Base-by-base conservation (phyloP, 1,140 invertebrate species). In the Medauroidea extradentata region DNA sequence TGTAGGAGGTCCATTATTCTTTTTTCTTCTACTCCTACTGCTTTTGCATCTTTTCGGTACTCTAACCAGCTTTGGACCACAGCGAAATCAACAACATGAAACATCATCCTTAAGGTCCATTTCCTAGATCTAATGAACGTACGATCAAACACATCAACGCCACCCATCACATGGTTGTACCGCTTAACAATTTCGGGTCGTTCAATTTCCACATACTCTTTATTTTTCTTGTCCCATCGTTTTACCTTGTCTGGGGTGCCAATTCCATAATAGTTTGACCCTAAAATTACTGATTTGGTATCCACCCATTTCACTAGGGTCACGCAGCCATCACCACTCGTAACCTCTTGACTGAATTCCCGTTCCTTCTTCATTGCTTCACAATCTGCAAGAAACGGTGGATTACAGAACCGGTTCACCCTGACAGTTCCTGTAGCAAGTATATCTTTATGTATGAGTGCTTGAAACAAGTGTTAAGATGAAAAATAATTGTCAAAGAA, bases 181-280 rank as follows among this genome's bases (percentile, higher is more conserved):
- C 44, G 3, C 27, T 54, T 65, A 57, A 75, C 65, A 2, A 73
- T 53, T 66, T 72, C 66, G 42, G 71, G 72, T 19, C 71, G 53
- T 52, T 69, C 61, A 18, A 74, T 63, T 25, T 69, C 57, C 59
- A 71, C 68, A 69, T 68, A 67, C 27, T 59, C 54, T 60, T 67
- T 64, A n/a, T 65, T 56, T 52, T 60, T 65, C 57, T 67, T 66
- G 66, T 66, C 62, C 60, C 67, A 76, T 67, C 44, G 69, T 65
- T 69, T 68, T 60, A 63, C 67, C 64, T 63, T 62, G 69, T 73
- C 69, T 67, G 29, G 64, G 64, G 67, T 54, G 53, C 70, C 71
- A 50, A 66, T 72, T 42, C 74, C 74, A 65, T 73, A 53, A 69
- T 71, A 76, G 68, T 76, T 76, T 41, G 73, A 76, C 53, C 67